Percentiles rank a stretch among this genome's conserved stretches.
Evolutionary conservation across 1,140 invertebrate species (phyloP).

Genomic region (Neodiprion virginianus): DNA sequence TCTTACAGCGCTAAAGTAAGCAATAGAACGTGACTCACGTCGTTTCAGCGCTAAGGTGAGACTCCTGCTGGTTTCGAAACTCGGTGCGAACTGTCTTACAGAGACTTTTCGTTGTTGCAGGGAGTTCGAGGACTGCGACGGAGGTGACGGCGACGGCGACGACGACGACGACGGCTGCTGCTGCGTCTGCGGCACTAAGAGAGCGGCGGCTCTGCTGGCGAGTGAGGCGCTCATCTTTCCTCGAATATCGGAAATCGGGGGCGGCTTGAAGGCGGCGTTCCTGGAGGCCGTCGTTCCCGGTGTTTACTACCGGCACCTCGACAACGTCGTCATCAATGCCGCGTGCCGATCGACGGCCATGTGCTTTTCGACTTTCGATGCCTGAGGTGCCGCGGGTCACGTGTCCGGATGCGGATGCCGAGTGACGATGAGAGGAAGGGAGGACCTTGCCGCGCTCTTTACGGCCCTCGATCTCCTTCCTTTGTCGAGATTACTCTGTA

Average conservation of each 20-base stretch:
- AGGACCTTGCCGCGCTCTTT: neutral
- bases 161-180: neutral
- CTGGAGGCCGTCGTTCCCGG: neutral
- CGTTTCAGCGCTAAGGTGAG: neutral
- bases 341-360: neutral
- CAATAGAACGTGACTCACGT: neutral
- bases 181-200: neutral
- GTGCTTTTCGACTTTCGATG: neutral
- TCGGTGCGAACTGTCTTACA: neutral
- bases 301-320: conserved; percentile 4
- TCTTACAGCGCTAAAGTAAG: too few relatives aligned
- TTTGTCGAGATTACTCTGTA: neutral
- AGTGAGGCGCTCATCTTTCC: neutral
- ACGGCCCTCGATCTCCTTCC: neutral
- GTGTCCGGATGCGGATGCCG: neutral
- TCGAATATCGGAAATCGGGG: neutral
- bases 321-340: neutral
- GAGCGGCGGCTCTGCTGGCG: neutral
- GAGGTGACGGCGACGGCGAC: neutral
- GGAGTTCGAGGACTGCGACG: too few relatives aligned
- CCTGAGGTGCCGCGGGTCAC: neutral
- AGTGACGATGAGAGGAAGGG: neutral
- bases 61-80: neutral
- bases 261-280: neutral
- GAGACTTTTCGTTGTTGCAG: neutral